A percentile compares a stretch with the other conserved stretches of the same genome.
Conservation (phyloP, 2,113 vertebrate species). For the Acinonyx jubatus region DNA sequence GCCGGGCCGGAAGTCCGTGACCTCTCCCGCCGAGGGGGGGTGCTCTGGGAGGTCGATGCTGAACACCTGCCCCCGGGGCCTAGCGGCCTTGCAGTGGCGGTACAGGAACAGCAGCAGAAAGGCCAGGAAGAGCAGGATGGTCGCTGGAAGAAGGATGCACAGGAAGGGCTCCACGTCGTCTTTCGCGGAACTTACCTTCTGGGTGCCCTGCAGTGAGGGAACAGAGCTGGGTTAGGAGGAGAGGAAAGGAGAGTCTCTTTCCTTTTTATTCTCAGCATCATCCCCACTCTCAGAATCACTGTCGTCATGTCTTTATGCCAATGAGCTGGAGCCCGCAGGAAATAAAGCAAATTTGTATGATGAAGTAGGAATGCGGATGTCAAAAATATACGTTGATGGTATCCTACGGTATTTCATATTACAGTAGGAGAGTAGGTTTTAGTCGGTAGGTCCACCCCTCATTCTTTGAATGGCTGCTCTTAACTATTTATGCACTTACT, state of each 20-base stretch:
- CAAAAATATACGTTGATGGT: rapidly evolving
- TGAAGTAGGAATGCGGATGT: not conserved
- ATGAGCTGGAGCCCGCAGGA: not conserved
- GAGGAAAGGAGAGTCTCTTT: not conserved
- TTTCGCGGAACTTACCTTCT: slow-evolving; percentile 83
- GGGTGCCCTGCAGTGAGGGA: slow-evolving; percentile 85
- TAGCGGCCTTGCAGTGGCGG: slow-evolving; percentile 79
- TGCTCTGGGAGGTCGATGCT: slow-evolving; percentile 88
- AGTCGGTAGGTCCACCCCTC: not conserved
- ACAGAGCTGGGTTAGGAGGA: not conserved
- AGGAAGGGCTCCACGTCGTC: slow-evolving; percentile 87
- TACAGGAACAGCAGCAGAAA: slow-evolving; percentile 87
- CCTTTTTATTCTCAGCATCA: not conserved
- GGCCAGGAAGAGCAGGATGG: slow-evolving; percentile 88
- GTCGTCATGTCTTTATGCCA: not conserved
- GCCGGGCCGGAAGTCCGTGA: slow-evolving; percentile 73
- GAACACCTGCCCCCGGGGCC: slow-evolving; percentile 86
- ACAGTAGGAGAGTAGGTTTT: not conserved
- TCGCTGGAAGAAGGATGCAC: slow-evolving; percentile 88
- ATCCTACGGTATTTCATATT: not conserved
- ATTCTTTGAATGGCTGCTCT: not conserved
- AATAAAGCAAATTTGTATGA: not conserved
- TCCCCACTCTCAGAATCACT: not conserved
- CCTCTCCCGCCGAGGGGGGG: not conserved
- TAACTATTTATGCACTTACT: not conserved